Evolutionary conservation across 2,888 invertebrate species (phyloP).

Genomic region (Sinopyrophorus schimmeli): DNA sequence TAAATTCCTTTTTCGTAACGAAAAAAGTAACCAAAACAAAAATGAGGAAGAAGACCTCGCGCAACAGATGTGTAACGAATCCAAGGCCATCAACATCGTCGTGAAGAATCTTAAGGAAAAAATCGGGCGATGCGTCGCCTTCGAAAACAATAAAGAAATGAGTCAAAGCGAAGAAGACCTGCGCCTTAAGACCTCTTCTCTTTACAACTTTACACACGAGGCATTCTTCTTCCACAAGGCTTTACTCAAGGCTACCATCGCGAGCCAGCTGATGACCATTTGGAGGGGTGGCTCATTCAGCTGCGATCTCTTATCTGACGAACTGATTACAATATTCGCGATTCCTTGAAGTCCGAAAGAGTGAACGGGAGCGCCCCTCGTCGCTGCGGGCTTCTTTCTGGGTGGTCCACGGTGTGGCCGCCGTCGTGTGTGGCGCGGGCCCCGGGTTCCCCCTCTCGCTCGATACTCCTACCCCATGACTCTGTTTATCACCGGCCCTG

Average conservation of each 20-base stretch:
- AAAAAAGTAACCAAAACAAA: too few relatives aligned
- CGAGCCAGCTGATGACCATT: conserved; percentile 45
- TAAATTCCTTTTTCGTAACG: too few relatives aligned
- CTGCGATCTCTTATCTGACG: conserved; percentile 42
- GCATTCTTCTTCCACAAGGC: conserved; percentile 26
- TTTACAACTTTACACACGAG: conserved; percentile 34
- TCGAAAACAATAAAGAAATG: conserved; percentile 22
- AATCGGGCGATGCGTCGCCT: conserved; percentile 6
- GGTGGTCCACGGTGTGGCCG: conserved; percentile 56
- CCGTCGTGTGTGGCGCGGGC: conserved; percentile 55
- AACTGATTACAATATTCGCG: conserved; percentile 48
- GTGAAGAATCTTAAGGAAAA: conserved; percentile 3
- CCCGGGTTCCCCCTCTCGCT: conserved; percentile 33
- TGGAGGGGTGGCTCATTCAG: conserved; percentile 41
- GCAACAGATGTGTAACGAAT: conserved; percentile 9
- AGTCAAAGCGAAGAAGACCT: conserved; percentile 24
- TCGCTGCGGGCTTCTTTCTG: conserved; percentile 45
- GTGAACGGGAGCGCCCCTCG: conserved; percentile 42
- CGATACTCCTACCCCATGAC: conserved; percentile 39
- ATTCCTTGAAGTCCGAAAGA: conserved; percentile 44
- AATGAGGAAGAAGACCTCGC: background rate
- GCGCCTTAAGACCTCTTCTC: conserved; percentile 25
- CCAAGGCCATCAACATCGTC: conserved; percentile 7
- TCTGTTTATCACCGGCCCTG: conserved; percentile 38
- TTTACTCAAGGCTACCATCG: conserved; percentile 41